Evolutionary conservation across 64 coral and sea anemone species (phyloP).

Genomic region (Stichodactyla helianthus): DNA sequence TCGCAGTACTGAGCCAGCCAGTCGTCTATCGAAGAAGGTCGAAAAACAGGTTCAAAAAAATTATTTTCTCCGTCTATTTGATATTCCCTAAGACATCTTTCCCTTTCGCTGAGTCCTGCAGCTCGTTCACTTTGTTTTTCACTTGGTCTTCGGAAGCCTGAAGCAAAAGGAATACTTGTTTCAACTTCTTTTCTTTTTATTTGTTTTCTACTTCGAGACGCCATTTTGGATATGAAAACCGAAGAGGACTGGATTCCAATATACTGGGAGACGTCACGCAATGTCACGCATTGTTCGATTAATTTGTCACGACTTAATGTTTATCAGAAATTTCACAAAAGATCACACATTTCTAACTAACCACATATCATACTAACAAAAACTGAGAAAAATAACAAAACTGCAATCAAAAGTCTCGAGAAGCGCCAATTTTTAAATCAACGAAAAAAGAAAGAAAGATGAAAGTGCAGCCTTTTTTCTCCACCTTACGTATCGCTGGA

Average conservation of each 20-base stretch:
- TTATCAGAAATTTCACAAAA: no score
- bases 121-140: slow-evolving; percentile 55
- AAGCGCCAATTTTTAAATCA: no score
- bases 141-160: slow-evolving; percentile 57
- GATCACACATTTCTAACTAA: no score
- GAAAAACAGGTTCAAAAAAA: slow-evolving; percentile 43
- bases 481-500: no score
- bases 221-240: slow-evolving; percentile 37
- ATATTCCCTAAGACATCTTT: slow-evolving; percentile 23
- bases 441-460: no score
- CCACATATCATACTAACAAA: no score
- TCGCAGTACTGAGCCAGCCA: slow-evolving; percentile 77
- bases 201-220: slow-evolving; percentile 17
- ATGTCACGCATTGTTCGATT: neutral
- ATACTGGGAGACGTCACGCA: neutral
- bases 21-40: slow-evolving; percentile 47
- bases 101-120: slow-evolving; percentile 11
- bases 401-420: no score
- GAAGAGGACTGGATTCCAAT: neutral
- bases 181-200: slow-evolving; percentile 29
- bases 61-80: slow-evolving; percentile 23
- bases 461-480: no score
- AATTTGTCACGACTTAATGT: neutral
- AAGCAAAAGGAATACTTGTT: slow-evolving; percentile 38
- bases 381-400: no score